A percentile compares a stretch with the other conserved stretches of the same genome.
Conservation (phyloP, 2,888 invertebrate genomes). For the Drosophila setosimentum region DNA sequence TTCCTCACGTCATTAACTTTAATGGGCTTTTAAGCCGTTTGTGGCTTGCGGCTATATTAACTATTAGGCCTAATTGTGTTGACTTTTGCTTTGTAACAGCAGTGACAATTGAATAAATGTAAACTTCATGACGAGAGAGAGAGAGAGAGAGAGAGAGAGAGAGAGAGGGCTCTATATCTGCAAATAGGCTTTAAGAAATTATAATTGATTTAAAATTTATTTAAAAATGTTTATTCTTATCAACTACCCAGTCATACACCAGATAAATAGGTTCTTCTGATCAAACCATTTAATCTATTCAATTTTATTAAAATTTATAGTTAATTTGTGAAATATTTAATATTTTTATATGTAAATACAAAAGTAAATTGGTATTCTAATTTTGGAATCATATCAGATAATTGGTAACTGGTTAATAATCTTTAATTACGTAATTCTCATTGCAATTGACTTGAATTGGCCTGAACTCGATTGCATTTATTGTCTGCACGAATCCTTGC, state of each 20-base stretch:
- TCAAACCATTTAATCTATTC: no score
- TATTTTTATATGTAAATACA: background rate
- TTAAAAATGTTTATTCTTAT: no score
- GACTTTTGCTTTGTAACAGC: slow-evolving; percentile 33
- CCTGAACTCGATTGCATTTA: background rate
- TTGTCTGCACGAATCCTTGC: background rate
- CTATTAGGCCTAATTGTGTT: slow-evolving; percentile 64
- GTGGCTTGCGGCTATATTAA: slow-evolving; percentile 52
- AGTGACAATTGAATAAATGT: slow-evolving; percentile 53
- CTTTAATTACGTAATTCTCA: no score
- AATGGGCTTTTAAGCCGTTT: slow-evolving; percentile 60
- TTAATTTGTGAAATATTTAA: no score
- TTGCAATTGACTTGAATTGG: no score
- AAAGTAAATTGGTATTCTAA: background rate
- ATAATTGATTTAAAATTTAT: no score
- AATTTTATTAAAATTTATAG: no score
- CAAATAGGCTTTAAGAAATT: background rate
- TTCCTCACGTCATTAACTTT: slow-evolving; percentile 38
- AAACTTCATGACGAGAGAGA: slow-evolving; percentile 48
- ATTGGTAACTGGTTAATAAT: background rate
- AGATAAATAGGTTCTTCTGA: no score
- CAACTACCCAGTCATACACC: no score
- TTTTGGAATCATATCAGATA: background rate
- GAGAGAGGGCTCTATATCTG: background rate
- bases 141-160: background rate